Evolutionary conservation across 2,888 invertebrate genomes (phyloP).

Genomic region (Electrophaes corylata): DNA sequence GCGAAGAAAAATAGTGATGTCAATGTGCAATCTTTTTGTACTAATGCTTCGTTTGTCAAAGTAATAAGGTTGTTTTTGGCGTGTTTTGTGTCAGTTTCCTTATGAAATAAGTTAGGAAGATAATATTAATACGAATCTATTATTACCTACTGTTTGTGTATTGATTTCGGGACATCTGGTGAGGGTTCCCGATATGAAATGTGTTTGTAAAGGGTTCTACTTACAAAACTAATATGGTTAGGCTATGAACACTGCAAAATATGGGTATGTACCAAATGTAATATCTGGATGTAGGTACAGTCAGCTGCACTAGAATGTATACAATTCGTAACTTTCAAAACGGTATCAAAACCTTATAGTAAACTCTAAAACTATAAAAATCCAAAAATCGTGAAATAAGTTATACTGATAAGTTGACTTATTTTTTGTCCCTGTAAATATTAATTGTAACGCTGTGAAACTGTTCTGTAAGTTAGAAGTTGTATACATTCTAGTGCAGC

Average conservation of each 20-base stretch:
- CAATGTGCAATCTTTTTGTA: conserved; percentile 34
- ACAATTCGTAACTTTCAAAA: too few species aligned
- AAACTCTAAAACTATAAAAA: too few species aligned
- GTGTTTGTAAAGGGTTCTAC: conserved; percentile 16
- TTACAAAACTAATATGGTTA: conserved; percentile 8
- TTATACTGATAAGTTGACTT: too few species aligned
- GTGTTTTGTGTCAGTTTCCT: conserved; percentile 53
- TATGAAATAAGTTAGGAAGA: conserved; percentile 60
- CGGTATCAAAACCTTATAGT: too few species aligned
- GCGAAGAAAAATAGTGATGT: conserved; percentile 72
- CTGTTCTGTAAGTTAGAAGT: too few species aligned
- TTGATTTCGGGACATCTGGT: conserved; percentile 51
- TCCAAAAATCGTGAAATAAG: too few species aligned
- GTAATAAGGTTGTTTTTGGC: conserved; percentile 38
- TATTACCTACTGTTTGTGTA: conserved; percentile 54
- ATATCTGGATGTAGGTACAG: too few species aligned
- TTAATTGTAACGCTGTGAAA: too few species aligned
- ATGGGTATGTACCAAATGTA: too few species aligned
- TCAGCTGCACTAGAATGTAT: too few species aligned
- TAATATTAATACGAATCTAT: conserved; percentile 63
- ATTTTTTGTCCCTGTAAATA: too few species aligned
- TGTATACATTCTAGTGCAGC: too few species aligned
- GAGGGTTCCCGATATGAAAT: conserved; percentile 16
- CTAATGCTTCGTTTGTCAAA: conserved; percentile 24
- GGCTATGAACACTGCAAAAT: background rate